Evolutionary conservation across 2,113 vertebrate species (phyloP).

Genomic region (Myodes glareolus): DNA sequence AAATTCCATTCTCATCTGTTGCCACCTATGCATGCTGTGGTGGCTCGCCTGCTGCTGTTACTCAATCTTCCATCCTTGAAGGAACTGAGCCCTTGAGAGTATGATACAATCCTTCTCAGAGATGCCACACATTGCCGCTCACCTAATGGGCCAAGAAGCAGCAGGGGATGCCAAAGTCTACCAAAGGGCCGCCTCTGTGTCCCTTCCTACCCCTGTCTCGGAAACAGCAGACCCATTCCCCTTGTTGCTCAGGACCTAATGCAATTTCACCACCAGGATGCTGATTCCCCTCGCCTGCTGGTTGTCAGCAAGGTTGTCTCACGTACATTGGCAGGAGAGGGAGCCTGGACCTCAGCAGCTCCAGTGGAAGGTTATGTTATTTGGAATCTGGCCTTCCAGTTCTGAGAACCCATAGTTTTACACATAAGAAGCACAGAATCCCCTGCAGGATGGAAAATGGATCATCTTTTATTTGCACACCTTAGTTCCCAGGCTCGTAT

Average conservation of each 20-base stretch:
- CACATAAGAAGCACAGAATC: not conserved
- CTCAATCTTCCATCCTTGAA: not conserved
- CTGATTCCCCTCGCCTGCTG: not conserved
- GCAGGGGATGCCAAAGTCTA: not conserved
- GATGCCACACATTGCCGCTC: not conserved
- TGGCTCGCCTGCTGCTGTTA: not conserved
- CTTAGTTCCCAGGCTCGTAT: not conserved
- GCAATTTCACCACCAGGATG: not conserved
- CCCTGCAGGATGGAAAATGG: not conserved
- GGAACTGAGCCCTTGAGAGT: not conserved
- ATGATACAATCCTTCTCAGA: not conserved
- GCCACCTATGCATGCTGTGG: not conserved
- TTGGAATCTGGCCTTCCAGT: not conserved
- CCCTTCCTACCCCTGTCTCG: rapidly evolving
- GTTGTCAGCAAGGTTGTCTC: not conserved
- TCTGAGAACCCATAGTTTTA: not conserved
- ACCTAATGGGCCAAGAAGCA: not conserved
- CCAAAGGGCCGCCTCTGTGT: not conserved
- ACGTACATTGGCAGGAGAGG: not conserved
- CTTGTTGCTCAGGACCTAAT: not conserved
- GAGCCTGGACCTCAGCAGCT: not conserved
- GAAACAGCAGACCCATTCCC: not conserved
- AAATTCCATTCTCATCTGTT: not conserved
- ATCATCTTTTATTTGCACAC: not conserved
- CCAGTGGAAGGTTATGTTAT: no score